Percentiles rank a stretch among this genome's conserved stretches.
phyloP scores from a whole-genome alignment of 1,140 invertebrate genomes.

The Cotesia chilonis region DNA sequence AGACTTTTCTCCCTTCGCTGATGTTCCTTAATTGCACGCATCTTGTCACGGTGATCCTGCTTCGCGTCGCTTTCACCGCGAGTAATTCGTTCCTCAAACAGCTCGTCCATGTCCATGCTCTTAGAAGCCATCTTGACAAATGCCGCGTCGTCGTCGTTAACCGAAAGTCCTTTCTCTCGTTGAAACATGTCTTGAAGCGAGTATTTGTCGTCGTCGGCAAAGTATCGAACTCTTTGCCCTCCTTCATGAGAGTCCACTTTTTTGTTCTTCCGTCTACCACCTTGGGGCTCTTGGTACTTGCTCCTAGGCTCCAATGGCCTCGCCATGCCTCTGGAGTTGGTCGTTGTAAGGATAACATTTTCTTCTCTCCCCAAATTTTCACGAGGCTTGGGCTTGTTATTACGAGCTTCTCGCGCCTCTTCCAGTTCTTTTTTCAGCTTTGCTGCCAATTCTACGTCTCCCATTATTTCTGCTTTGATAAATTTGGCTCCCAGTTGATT shows the following conservation, averaged over 20 bases:
- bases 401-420: slow-evolving; percentile 70
- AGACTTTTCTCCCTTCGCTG: slow-evolving; percentile 74
- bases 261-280: slow-evolving; percentile 65
- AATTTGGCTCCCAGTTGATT: slow-evolving; percentile 88
- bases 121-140: slow-evolving; percentile 80
- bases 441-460: slow-evolving; percentile 74
- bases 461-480: slow-evolving; percentile 90
- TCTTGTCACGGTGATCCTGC: slow-evolving; percentile 71
- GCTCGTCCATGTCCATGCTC: slow-evolving; percentile 80
- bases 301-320: slow-evolving; percentile 65
- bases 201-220: slow-evolving; percentile 90
- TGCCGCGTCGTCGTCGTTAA: slow-evolving; percentile 82
- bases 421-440: slow-evolving; percentile 81
- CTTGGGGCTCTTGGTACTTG: slow-evolving; percentile 45
- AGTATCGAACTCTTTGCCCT: slow-evolving; percentile 82
- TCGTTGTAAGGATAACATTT: slow-evolving; percentile 77
- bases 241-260: slow-evolving; percentile 77
- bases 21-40: slow-evolving; percentile 79
- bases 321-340: slow-evolving; percentile 72
- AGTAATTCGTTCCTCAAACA: slow-evolving; percentile 81
- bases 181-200: slow-evolving; percentile 89
- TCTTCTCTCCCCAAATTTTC: slow-evolving; percentile 58
- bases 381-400: slow-evolving; percentile 48
- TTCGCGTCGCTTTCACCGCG: slow-evolving; percentile 71
- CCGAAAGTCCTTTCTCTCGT: slow-evolving; percentile 84